Evolutionary conservation across 2,113 vertebrate genomes (phyloP).

Genomic region (Mus musculus): DNA sequence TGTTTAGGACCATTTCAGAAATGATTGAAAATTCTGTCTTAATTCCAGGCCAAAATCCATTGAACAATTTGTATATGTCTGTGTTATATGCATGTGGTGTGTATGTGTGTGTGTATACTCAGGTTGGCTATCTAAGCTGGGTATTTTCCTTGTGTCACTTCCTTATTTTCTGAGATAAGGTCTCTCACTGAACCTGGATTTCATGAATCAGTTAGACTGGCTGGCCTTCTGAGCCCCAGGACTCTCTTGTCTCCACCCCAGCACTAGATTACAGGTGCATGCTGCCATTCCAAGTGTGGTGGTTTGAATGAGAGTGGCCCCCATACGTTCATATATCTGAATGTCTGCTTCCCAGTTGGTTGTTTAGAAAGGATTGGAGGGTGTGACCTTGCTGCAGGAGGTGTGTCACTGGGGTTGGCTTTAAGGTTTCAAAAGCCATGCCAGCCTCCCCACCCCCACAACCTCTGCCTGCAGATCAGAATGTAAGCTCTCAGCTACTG

Average conservation of each 20-base stretch:
- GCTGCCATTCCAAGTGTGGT: background rate
- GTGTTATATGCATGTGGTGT: background rate
- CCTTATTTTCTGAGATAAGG: background rate
- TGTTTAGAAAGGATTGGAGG: background rate
- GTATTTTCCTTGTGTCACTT: background rate
- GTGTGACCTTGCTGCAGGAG: background rate
- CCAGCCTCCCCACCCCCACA: too few species aligned
- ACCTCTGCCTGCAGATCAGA: background rate
- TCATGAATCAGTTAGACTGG: background rate
- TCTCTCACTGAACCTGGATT: background rate
- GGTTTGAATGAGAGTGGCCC: background rate
- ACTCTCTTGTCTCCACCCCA: background rate
- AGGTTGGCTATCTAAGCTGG: background rate
- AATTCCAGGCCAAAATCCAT: background rate
- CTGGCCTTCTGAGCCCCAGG: background rate
- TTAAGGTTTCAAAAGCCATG: background rate
- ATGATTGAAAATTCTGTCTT: background rate
- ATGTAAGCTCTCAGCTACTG: background rate
- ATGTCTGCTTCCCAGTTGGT: background rate
- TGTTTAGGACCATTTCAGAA: background rate
- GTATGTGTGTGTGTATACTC: background rate
- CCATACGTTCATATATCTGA: background rate
- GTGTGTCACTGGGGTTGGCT: background rate
- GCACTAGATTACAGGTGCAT: background rate
- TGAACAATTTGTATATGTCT: background rate